Percentiles rank a stretch among this genome's conserved stretches.
These are phyloP conservation scores for Siniperca scherzeri DNA, from an alignment of 2,797 vertebrate genomes.

Conservation along the genomic window DNA sequence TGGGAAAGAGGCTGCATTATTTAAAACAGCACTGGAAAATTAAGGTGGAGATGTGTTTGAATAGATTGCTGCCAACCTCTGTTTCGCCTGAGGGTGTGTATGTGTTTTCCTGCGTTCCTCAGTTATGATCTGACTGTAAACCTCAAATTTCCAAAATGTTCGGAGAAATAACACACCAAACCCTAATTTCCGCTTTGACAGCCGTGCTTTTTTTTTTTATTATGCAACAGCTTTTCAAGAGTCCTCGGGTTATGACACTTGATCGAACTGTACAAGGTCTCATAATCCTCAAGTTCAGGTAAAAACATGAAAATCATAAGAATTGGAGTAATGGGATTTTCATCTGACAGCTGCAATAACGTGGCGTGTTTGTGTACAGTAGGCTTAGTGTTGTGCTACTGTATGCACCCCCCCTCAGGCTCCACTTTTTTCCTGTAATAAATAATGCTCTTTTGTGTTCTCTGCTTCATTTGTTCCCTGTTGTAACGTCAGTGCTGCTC, in stretches of 20 bases:
- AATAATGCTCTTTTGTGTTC: conserved; percentile 83
- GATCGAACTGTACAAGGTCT: conserved; percentile 61
- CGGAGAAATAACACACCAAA: conserved; percentile 21
- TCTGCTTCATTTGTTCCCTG: conserved; percentile 77
- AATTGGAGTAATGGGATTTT: conserved; percentile 53
- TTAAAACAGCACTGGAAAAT: conserved; percentile 52
- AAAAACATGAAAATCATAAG: conserved; percentile 51
- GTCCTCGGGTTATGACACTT: conserved; percentile 27
- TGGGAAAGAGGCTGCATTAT: conserved; percentile 74
- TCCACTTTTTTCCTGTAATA: conserved; percentile 76
- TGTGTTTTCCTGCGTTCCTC: conserved; percentile 15
- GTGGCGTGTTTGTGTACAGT: conserved; percentile 64
- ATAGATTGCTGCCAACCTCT: conserved; percentile 54
- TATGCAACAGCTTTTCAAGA: conserved; percentile 23
- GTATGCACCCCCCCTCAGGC: conserved; percentile 62
- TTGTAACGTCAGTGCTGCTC: conserved; percentile 77
- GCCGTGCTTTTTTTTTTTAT: conserved; percentile 27
- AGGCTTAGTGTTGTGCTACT: conserved; percentile 61
- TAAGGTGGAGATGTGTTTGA: conserved; percentile 48
- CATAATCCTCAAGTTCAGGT: conserved; percentile 44
- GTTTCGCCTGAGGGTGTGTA: conserved; percentile 50
- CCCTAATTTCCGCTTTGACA: conserved; percentile 56
- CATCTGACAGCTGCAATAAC: conserved; percentile 58
- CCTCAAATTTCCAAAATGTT: conserved; percentile 56
- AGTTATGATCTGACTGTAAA: conserved; percentile 35